Base-by-base conservation (phyloP, 2,888 invertebrate genomes). In the Antitype chi region DNA sequence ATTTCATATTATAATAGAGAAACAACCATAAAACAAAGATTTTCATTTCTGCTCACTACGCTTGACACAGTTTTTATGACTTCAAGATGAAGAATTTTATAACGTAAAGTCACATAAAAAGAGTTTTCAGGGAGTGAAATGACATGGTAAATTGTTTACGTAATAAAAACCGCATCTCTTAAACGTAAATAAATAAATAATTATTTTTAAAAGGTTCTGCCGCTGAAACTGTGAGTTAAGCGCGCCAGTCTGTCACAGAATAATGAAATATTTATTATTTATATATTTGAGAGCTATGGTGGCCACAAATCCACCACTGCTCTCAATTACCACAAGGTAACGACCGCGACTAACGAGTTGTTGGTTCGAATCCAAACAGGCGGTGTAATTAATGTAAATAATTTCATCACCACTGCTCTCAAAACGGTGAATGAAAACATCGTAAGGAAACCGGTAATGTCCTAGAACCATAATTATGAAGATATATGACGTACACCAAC, bases 1-100 rank as follows among this genome's bases (percentile, higher is more conserved):
- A 81, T 78, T 81, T 76, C 60, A 75, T 66, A 55, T 66, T 76
- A 32, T 53, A 59, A 78, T 60, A 23, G 76, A 60, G 25, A 38
- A 5, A n/a, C 25, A 52, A 11, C 20, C 66, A 49, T 78, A 78
- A 81, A 78, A 81, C 57, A 49, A 55, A 75, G 38, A 28, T 53
- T 66, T 60, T 80, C 43, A 72, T 78, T 74, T 80, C 13, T n/a
- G 76, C 60, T 53, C 64, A 74, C 23, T 38, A 15, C n/a, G 53
- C 17, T 47, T 32, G 17, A 63, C n/a, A 80, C 73, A 57, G n/a
- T 63, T 80, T 76, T 77, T 78, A 63, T 25, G 55, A 63, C 38
- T 57, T 74, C 49, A 43, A 73, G 49, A 49, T 79, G n/a, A 70
- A 28, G 17, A 28, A n/a, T 63, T 64, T 77, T 77, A 47, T 52